Base-by-base conservation (phyloP, 2,797 vertebrate species). In the Sebastes cheni region DNA sequence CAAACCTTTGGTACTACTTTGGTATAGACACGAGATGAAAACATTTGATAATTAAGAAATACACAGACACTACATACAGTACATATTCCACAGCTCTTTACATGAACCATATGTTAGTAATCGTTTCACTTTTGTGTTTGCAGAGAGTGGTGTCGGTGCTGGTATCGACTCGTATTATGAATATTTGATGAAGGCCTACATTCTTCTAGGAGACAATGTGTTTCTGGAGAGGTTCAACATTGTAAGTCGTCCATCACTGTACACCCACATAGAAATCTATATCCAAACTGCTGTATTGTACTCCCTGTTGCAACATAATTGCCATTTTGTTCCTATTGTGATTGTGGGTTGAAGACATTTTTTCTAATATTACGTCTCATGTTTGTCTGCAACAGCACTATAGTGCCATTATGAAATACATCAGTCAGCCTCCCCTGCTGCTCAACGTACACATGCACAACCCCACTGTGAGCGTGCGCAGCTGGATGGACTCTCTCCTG, bases 361-460 rank as follows among this genome's bases (percentile, higher is more conserved):
- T 62, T 22, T 7, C 42, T 78, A 5, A 75, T 81, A 1, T 14
- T 14, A 39, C 32, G 39, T 78, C 75, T 87, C 66, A 72, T 80
- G 7, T 89, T 54, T 83, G 11, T 82, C 18, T 79, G 20, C 34
- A n/a, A 79, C 88, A 97, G 96, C 96, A 97, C 93, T 97, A 97
- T 91, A 95, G 90, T 90, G 96, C 96, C 91, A 97, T 97, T 76
- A 97, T 97, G 96, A 97, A 96, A 86, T 97, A 96, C 89, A 96
- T 97, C 86, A 97, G 96, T 87, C 96, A 97, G 83, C 96, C 96
- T 14, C 96, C 96, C 29, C 87, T 97, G 83, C 94, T 97, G 85
- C 95, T 97, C 62, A 96, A 94, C n/a, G 96, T 97, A 9, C 96
- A 97, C 90, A 97, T 97, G 96, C 96, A 97, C 94, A 97, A 97